Percentiles rank a stretch among this genome's conserved stretches.
phyloP scores from a whole-genome alignment of 2,113 vertebrate genomes.

The Dasyornis broadbenti region DNA sequence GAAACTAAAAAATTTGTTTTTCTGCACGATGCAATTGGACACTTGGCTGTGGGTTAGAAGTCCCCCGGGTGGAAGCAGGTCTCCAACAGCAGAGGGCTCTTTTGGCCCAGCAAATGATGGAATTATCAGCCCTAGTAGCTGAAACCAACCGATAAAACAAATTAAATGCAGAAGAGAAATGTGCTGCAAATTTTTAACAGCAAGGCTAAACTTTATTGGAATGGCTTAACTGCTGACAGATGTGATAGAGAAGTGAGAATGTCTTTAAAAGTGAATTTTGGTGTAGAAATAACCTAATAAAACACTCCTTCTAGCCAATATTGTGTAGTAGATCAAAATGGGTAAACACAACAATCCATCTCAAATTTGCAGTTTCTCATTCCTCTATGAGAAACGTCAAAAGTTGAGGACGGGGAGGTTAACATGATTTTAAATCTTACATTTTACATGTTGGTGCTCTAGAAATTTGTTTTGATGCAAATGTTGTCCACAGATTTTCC shows the following conservation, averaged over 20 bases:
- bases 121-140: background rate
- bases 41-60: background rate
- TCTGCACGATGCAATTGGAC: background rate
- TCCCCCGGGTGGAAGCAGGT: background rate
- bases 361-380: background rate
- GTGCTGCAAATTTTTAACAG: background rate
- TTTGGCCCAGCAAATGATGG: background rate
- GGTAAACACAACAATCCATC: background rate
- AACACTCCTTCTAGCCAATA: background rate
- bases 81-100: conserved; percentile 38
- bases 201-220: background rate
- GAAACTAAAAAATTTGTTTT: background rate
- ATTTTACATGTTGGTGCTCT: background rate
- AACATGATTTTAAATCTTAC: background rate
- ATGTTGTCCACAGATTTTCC: background rate
- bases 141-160: background rate
- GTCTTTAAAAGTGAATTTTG: background rate
- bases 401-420: background rate
- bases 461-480: background rate
- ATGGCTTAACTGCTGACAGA: background rate
- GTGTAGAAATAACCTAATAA: background rate
- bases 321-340: background rate
- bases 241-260: background rate
- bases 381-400: background rate
- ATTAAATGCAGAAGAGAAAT: background rate